These are phyloP conservation scores for Pyrrhia umbra DNA, from an alignment of 2,888 invertebrate species.

Conservation along the genomic window DNA sequence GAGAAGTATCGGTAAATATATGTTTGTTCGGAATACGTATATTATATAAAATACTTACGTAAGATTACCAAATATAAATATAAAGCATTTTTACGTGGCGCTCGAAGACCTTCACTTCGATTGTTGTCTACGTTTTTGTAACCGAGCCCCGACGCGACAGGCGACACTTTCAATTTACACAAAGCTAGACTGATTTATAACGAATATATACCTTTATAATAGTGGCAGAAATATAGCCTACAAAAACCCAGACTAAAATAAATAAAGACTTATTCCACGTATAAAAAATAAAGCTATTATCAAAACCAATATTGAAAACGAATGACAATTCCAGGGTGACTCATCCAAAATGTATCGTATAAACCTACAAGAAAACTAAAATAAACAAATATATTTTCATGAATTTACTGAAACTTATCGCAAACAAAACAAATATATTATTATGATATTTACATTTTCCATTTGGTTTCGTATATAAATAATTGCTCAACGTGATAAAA, in stretches of 20 bases:
- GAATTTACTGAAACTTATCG: slow-evolving; percentile 21
- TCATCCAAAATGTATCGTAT: background rate
- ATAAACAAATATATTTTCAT: slow-evolving; percentile 21
- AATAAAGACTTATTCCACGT: background rate
- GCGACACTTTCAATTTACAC: background rate
- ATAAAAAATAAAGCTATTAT: background rate
- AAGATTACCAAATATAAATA: background rate
- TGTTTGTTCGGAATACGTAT: background rate
- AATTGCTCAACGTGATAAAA: slow-evolving; percentile 37
- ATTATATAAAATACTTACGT: background rate
- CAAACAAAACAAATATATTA: slow-evolving; percentile 10
- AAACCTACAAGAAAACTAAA: slow-evolving; percentile 20
- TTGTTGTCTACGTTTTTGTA: background rate
- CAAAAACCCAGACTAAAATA: background rate
- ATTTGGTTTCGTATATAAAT: slow-evolving; percentile 34
- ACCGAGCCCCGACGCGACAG: no score
- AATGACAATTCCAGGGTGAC: slow-evolving; percentile 10
- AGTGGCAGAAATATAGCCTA: background rate
- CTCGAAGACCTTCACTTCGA: background rate
- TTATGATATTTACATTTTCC: slow-evolving; percentile 13
- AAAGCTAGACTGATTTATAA: background rate
- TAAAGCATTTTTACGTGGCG: background rate
- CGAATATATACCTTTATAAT: background rate
- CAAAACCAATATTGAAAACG: slow-evolving; percentile 10
- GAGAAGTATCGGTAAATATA: slow-evolving; percentile 37